Conservation (phyloP, 1,140 invertebrate species). For the Drosophila lacteicornis region DNA sequence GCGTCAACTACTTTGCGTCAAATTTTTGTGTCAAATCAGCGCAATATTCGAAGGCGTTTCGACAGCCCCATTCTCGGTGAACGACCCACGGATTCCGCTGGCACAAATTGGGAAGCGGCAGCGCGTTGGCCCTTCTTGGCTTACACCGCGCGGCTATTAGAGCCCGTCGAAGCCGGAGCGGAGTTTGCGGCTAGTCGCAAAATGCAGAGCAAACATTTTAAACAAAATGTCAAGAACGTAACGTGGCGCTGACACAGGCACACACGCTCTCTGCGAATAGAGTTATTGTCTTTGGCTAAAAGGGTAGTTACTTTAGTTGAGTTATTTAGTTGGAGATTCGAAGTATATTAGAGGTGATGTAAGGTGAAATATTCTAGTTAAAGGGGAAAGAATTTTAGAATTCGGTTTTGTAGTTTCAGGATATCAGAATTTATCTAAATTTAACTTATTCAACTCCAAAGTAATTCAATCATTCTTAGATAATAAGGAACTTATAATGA, state of each 20-base stretch:
- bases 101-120: conserved; percentile 21
- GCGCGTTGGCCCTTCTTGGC: background rate
- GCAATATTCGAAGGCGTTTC: conserved; percentile 67
- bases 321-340: background rate
- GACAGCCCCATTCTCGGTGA: conserved; percentile 35
- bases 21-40: conserved; percentile 81
- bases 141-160: conserved; percentile 12
- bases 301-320: background rate
- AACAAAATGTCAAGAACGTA: conserved; percentile 58
- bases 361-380: background rate
- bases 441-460: background rate
- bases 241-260: conserved; percentile 35
- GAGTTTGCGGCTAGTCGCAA: conserved; percentile 38
- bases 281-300: conserved; percentile 30
- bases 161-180: conserved; percentile 1
- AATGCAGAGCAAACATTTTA: conserved; percentile 67
- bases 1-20: conserved; percentile 54
- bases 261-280: conserved; percentile 17
- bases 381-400: no score
- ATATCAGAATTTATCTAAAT: background rate
- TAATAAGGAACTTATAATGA: no score
- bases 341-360: background rate
- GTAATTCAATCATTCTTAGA: background rate
- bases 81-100: conserved; percentile 27
- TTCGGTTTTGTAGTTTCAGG: no score